These are phyloP conservation scores for Gastracanthus pulcherrimus DNA, from an alignment of 2,888 invertebrate genomes.

Conservation along the genomic window DNA sequence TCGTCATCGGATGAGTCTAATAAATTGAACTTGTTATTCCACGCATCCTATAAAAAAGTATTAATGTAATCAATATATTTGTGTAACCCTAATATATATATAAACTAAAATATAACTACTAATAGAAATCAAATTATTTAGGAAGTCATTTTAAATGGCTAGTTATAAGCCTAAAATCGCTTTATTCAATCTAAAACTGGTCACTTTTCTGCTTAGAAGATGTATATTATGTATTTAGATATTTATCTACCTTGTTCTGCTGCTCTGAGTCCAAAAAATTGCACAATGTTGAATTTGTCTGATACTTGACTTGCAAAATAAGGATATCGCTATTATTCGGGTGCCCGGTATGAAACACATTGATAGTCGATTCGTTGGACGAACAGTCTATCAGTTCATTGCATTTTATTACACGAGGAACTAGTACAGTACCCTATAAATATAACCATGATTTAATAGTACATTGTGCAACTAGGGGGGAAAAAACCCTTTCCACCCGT, in stretches of 20 bases:
- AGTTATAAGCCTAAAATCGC: too few species aligned
- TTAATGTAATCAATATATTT: too few species aligned
- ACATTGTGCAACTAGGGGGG: too few species aligned
- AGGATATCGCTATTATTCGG: not conserved
- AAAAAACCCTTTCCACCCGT: too few species aligned
- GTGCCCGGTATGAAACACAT: not conserved
- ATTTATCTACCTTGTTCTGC: too few species aligned
- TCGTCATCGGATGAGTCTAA: not conserved
- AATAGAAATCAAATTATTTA: too few species aligned
- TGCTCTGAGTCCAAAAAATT: not conserved
- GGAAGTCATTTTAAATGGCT: too few species aligned
- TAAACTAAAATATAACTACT: too few species aligned
- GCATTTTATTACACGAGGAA: not conserved
- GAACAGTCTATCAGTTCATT: not conserved
- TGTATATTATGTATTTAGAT: not conserved
- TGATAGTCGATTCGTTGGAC: not conserved
- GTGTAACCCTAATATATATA: too few species aligned
- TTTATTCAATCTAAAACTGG: too few species aligned
- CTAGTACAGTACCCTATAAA: conserved; percentile 24
- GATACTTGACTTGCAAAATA: not conserved
- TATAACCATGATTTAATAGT: not conserved
- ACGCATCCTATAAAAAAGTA: not conserved
- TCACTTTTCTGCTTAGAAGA: too few species aligned
- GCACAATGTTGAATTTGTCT: not conserved
- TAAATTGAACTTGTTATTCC: not conserved